These are phyloP conservation scores for Cydia strobilella DNA, from an alignment of 1,140 invertebrate genomes.

Conservation along the genomic window DNA sequence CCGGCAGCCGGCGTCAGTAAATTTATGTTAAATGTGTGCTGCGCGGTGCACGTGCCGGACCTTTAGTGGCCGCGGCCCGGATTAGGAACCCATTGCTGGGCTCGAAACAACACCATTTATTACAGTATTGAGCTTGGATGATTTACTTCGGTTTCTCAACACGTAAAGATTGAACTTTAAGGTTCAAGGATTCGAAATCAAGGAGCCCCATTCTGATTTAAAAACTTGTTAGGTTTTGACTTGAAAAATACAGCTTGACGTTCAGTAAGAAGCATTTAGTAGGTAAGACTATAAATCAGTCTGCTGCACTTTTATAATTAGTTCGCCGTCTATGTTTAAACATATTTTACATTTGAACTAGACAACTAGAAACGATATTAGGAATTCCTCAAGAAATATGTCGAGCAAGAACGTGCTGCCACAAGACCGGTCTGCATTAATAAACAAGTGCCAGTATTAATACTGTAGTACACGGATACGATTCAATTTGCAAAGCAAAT, in stretches of 20 bases:
- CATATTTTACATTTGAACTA: background rate
- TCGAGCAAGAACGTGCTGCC: background rate
- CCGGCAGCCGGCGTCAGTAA: slow-evolving; percentile 1
- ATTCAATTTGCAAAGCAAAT: background rate
- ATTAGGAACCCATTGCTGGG: background rate
- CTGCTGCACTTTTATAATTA: background rate
- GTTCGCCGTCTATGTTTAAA: background rate
- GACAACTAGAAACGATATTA: background rate
- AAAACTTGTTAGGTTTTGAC: background rate
- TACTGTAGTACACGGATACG: background rate
- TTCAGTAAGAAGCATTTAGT: no score
- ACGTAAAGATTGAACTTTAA: background rate
- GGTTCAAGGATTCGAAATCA: background rate
- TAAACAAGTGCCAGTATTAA: background rate
- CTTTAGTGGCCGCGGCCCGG: background rate
- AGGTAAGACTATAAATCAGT: background rate
- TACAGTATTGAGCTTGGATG: background rate
- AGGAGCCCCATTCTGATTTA: background rate
- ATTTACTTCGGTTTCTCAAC: background rate
- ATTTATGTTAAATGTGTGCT: slow-evolving; percentile 5
- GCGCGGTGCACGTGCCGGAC: background rate
- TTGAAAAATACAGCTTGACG: no score
- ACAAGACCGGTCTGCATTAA: background rate
- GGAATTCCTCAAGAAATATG: background rate
- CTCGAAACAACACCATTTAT: background rate